phyloP scores from a whole-genome alignment of 1,140 invertebrate species.

The Pomacea maculata region DNA sequence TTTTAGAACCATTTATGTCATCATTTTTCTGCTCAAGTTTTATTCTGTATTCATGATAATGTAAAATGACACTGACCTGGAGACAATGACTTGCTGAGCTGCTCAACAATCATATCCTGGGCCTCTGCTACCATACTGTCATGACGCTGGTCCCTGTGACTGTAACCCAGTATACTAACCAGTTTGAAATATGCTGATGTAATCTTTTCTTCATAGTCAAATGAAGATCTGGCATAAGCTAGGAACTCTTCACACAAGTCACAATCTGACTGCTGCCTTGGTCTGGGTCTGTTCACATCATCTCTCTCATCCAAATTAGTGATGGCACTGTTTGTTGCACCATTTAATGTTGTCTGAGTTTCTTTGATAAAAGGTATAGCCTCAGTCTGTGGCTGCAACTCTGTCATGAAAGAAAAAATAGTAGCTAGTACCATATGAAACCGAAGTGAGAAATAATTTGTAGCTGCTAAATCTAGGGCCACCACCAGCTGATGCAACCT shows the following conservation, averaged over 20 bases:
- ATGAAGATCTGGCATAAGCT: neutral
- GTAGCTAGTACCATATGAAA: too few species aligned
- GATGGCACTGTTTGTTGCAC: too few species aligned
- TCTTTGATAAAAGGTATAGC: too few species aligned
- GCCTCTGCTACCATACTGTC: constrained; percentile 26
- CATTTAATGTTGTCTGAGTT: too few species aligned
- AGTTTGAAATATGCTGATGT: constrained; percentile 14
- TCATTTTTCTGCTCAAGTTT: too few species aligned
- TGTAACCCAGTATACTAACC: constrained; percentile 24
- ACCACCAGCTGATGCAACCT: too few species aligned
- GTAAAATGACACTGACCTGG: constrained; percentile 27
- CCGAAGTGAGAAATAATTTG: too few species aligned
- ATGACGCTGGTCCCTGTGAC: constrained; percentile 29
- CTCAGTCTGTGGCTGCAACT: too few species aligned
- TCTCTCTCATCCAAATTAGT: too few species aligned
- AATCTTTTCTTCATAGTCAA: neutral
- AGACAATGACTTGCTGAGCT: constrained; percentile 28
- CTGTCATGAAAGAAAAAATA: too few species aligned
- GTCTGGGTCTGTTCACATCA: neutral
- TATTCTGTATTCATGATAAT: too few species aligned
- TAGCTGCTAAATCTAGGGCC: too few species aligned
- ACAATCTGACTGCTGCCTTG: constrained; percentile 8
- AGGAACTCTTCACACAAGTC: constrained; percentile 12
- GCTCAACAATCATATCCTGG: constrained; percentile 21
- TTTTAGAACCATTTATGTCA: neutral